These are phyloP conservation scores for Lagopus muta DNA, from an alignment of 2,113 vertebrate genomes.

Conservation along the genomic window DNA sequence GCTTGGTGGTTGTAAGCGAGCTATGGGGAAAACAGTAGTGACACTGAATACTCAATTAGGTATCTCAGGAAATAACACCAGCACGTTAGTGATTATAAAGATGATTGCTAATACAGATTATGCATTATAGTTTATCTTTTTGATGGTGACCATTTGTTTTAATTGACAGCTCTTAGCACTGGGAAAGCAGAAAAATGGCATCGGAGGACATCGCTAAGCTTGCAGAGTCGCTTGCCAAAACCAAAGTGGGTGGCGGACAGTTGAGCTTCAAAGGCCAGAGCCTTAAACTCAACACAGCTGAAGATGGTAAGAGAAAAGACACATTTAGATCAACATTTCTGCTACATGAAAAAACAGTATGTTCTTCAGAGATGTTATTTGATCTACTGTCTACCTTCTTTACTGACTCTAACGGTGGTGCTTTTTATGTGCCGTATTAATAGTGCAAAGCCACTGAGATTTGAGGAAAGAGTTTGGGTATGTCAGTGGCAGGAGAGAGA, in stretches of 20 bases:
- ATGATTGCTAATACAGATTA: background rate
- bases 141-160: background rate
- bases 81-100: background rate
- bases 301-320: constrained; percentile 86
- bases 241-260: constrained; percentile 90
- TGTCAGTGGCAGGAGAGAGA: background rate
- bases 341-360: background rate
- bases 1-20: background rate
- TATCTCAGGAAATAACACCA: background rate
- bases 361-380: background rate
- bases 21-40: background rate
- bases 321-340: background rate
- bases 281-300: constrained; percentile 91
- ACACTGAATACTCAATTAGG: background rate
- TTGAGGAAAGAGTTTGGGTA: background rate
- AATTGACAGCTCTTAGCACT: background rate
- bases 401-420: background rate
- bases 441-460: background rate
- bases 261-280: constrained; percentile 95
- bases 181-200: constrained; percentile 82
- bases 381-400: fast-evolving
- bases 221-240: constrained; percentile 89
- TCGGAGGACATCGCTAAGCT: constrained; percentile 91
- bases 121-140: background rate
- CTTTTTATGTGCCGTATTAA: background rate